A percentile compares a stretch with the other conserved stretches of the same genome.
Evolutionary conservation across 1,140 invertebrate genomes (phyloP).

Genomic region (Maniola jurtina): DNA sequence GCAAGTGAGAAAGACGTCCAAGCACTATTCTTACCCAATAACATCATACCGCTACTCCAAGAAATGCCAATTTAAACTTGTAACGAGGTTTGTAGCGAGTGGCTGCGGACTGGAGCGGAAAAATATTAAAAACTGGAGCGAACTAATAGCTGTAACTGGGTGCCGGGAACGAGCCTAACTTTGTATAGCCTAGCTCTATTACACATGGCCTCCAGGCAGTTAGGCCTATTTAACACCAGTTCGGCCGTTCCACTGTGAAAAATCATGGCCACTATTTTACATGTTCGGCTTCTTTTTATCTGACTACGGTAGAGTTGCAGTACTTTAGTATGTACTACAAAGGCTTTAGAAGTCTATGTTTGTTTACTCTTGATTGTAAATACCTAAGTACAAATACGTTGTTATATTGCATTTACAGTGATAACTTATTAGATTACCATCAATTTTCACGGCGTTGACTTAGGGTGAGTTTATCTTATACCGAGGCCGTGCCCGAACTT

Average conservation of each 20-base stretch:
- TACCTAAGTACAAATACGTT: too few species aligned
- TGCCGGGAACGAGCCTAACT: slow-evolving; percentile 66
- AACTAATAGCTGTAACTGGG: slow-evolving; percentile 51
- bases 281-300: background rate
- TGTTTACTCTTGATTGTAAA: too few species aligned
- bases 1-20: slow-evolving; percentile 1
- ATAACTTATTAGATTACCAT: too few species aligned
- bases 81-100: slow-evolving; percentile 75
- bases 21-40: slow-evolving; percentile 44
- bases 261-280: background rate
- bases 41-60: slow-evolving; percentile 72
- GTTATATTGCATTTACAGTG: too few species aligned
- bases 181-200: slow-evolving; percentile 59
- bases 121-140: slow-evolving; percentile 72
- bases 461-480: too few species aligned
- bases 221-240: slow-evolving; percentile 1
- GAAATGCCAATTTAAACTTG: slow-evolving; percentile 78
- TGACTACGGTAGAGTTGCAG: background rate
- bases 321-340: background rate
- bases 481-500: too few species aligned
- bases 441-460: too few species aligned
- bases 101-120: slow-evolving; percentile 65
- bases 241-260: background rate
- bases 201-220: slow-evolving; percentile 1
- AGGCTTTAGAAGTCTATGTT: too few species aligned